Conservation (phyloP, 2,888 invertebrate species). For the Synergus itoensis region DNA sequence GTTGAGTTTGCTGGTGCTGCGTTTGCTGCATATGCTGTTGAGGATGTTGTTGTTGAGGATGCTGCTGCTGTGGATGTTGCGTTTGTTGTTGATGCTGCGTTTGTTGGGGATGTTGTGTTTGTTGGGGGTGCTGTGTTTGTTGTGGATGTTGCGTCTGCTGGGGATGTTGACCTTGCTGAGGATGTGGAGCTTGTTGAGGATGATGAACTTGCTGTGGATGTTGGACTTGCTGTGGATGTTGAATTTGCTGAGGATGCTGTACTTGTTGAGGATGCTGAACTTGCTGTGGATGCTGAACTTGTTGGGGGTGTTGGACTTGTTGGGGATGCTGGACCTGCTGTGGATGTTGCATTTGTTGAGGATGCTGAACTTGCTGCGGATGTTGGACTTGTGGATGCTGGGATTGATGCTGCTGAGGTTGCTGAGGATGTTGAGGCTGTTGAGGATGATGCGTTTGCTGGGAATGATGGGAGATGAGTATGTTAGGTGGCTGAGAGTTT, state of each 20-base stretch:
- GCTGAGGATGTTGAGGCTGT: conserved; percentile 13
- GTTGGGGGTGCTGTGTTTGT: not conserved
- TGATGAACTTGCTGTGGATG: not conserved
- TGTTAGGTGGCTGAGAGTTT: conserved; percentile 68
- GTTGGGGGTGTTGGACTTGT: conserved; percentile 46
- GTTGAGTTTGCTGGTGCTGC: not conserved
- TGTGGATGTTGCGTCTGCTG: conserved; percentile 20
- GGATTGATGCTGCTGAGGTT: not conserved
- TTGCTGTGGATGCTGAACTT: not conserved
- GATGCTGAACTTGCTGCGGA: not conserved
- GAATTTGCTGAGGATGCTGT: conserved; percentile 8
- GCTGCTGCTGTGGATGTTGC: not conserved
- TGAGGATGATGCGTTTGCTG: conserved; percentile 24
- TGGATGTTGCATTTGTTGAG: not conserved
- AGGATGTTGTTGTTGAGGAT: conserved; percentile 31
- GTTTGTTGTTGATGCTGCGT: conserved; percentile 4
- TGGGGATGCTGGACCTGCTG: not conserved
- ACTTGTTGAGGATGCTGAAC: conserved; percentile 53
- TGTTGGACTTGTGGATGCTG: conserved; percentile 3
- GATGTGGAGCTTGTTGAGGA: conserved; percentile 45
- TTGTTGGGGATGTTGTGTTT: not conserved
- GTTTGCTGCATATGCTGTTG: conserved; percentile 38
- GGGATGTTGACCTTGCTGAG: conserved; percentile 36
- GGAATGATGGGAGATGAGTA: conserved; percentile 64
- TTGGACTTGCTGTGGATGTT: not conserved